Conservation (phyloP, 2,113 vertebrate genomes). For the Indri indri region DNA sequence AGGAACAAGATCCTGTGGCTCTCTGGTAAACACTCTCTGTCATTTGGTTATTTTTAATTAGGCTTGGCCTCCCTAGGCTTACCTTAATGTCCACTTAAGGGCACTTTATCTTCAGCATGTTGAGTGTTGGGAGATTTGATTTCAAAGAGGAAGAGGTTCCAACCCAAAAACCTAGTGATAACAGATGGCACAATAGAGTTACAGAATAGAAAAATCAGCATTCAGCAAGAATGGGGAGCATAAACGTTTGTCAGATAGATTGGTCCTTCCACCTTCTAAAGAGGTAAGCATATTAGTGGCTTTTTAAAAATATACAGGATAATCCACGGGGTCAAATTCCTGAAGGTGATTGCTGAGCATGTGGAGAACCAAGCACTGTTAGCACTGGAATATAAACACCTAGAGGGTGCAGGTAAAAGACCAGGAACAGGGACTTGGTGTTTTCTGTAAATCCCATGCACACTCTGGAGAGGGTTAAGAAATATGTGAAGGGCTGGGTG, state of each 20-base stretch:
- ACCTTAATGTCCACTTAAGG: background rate
- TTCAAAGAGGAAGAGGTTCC: slow-evolving; percentile 5
- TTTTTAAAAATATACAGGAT: slow-evolving; percentile 26
- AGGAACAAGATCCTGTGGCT: background rate
- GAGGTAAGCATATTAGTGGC: background rate
- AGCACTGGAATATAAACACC: background rate
- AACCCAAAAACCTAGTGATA: background rate
- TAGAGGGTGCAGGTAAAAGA: fast-evolving
- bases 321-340: background rate
- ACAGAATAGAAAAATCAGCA: background rate
- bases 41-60: background rate
- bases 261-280: background rate
- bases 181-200: background rate
- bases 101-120: background rate
- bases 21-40: background rate
- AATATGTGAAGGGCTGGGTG: background rate
- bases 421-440: background rate
- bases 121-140: background rate
- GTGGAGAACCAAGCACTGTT: background rate
- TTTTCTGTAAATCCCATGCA: background rate
- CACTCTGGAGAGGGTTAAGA: background rate
- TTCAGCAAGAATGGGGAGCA: background rate
- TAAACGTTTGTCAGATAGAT: background rate
- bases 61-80: background rate
- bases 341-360: background rate